These are phyloP conservation scores for Lepidotrigona ventralis DNA, from an alignment of 1,140 invertebrate genomes.

Conservation along the genomic window DNA sequence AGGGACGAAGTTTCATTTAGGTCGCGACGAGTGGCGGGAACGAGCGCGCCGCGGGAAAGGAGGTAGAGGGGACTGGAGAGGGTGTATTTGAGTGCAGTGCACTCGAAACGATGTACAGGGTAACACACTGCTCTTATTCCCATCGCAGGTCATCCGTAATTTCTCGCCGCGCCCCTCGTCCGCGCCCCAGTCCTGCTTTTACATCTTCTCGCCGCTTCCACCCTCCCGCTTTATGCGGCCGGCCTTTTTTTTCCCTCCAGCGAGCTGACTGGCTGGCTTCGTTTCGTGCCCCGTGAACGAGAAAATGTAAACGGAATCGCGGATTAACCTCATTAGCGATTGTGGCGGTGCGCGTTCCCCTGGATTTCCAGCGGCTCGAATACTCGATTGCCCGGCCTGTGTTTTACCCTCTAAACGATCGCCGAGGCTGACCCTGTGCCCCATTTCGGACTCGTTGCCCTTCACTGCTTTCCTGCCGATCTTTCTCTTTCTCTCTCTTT, in stretches of 20 bases:
- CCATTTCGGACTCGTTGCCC: slow-evolving; percentile 8
- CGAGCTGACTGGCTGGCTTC: slow-evolving; percentile 8
- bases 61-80: slow-evolving; percentile 23
- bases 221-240: slow-evolving; percentile 38
- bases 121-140: slow-evolving; percentile 58
- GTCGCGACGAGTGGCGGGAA: slow-evolving; percentile 49
- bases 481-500: background rate
- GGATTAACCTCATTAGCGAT: slow-evolving; percentile 54
- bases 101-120: slow-evolving; percentile 57
- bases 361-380: slow-evolving; percentile 41
- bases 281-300: slow-evolving; percentile 51
- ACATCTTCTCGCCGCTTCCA: slow-evolving; percentile 21
- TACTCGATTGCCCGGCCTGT: slow-evolving; percentile 40
- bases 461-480: too few relatives aligned
- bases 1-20: slow-evolving; percentile 50
- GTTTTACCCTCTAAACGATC: slow-evolving; percentile 36
- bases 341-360: slow-evolving; percentile 29
- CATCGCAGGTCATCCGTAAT: slow-evolving; percentile 52
- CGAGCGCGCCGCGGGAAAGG: slow-evolving; percentile 24
- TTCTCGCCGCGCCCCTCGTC: slow-evolving; percentile 45
- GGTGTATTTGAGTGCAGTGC: slow-evolving; percentile 49
- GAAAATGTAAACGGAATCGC: slow-evolving; percentile 49
- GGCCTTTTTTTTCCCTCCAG: background rate
- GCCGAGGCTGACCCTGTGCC: background rate
- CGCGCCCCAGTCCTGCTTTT: slow-evolving; percentile 42